Conservation (phyloP, 2,888 invertebrate genomes). For the Trichacis sp. region DNA sequence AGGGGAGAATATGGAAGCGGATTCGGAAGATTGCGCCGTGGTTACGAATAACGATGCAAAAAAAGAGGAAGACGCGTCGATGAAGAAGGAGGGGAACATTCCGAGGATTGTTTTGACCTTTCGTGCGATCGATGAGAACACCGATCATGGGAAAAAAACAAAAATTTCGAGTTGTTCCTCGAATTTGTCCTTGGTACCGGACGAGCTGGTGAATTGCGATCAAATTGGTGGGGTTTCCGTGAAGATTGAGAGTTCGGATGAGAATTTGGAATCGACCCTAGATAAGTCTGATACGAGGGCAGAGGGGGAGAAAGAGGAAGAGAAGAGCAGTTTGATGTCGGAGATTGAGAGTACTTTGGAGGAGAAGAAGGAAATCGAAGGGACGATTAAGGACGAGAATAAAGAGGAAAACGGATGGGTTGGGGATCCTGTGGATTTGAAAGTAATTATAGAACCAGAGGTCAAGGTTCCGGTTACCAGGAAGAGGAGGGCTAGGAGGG, state of each 20-base stretch:
- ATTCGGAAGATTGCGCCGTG: slow-evolving; percentile 11
- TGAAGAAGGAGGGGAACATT: slow-evolving; percentile 64
- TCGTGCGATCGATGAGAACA: slow-evolving; percentile 70
- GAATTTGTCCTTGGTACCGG: slow-evolving; percentile 62
- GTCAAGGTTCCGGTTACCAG: slow-evolving; percentile 20
- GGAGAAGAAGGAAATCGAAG: slow-evolving; percentile 31
- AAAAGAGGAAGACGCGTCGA: slow-evolving; percentile 6
- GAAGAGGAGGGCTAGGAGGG: slow-evolving; percentile 17
- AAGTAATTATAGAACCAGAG: slow-evolving; percentile 3
- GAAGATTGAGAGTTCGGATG: slow-evolving; percentile 64
- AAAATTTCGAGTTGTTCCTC: slow-evolving; percentile 66
- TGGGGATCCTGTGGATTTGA: slow-evolving; percentile 15
- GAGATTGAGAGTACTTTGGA: no score
- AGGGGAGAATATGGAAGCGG: slow-evolving; percentile 7
- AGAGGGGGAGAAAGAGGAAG: slow-evolving; percentile 55
- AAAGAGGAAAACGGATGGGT: slow-evolving; percentile 33
- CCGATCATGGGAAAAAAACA: slow-evolving; percentile 64
- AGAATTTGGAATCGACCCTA: slow-evolving; percentile 51
- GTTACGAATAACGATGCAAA: not conserved
- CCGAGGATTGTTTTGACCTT: slow-evolving; percentile 76
- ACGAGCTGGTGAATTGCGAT: slow-evolving; percentile 62
- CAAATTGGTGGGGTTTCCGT: slow-evolving; percentile 65
- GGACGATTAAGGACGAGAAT: no score
- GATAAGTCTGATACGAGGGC: slow-evolving; percentile 72
- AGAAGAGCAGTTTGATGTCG: slow-evolving; percentile 12